Evolutionary conservation across 2,888 invertebrate genomes (phyloP), one percentile per base, ranked within the genome.

Genomic region (Uropetala carovei): DNA sequence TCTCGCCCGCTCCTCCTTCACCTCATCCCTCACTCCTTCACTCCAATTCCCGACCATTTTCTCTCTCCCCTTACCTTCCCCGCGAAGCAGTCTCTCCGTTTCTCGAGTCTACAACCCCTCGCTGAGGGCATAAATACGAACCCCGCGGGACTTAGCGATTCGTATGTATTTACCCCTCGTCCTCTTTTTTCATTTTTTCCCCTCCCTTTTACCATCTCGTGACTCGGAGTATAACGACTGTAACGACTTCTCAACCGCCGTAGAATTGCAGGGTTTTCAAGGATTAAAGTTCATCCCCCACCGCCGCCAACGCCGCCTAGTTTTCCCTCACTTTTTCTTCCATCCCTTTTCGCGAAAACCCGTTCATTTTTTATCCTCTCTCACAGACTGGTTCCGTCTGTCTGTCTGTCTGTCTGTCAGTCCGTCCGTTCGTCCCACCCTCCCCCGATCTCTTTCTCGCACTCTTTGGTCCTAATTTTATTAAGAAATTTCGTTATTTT

Each of bases 201-300:
- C 56, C 57, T 10, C 16, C 43, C 16, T 56, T n/a, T 84, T 18
- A 7, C 68, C 64, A 89, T 64, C 89, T 89, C 89, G 89, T 89
- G 89, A 89, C 89, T 89, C 43, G 27, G 89, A 64, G 89, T 64
- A 89, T 89, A 89, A 89, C 89, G 86, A 86, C 86, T 86, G 60
- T 86, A 86, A 86, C 86, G 64, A 89, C 89, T 89, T 64, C 68
- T 60, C 89, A 89, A 89, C 89, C 89, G 68, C 89, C 43, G 89
- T 60, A 89, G 64, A 89, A 89, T 89, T 89, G 89, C 89, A 89
- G 89, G 89, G 89, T 89, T 68, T 89, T 89, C 89, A 89, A 89
- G 89, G 89, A 89, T 89, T 89, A 89, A 89, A 89, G 64, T 89
- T 75, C 89, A 60, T 86, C 60, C 86, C 64, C 56, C 64, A 5